These are phyloP conservation scores for Nymphalis io DNA, from an alignment of 1,140 invertebrate genomes.

Conservation along the genomic window DNA sequence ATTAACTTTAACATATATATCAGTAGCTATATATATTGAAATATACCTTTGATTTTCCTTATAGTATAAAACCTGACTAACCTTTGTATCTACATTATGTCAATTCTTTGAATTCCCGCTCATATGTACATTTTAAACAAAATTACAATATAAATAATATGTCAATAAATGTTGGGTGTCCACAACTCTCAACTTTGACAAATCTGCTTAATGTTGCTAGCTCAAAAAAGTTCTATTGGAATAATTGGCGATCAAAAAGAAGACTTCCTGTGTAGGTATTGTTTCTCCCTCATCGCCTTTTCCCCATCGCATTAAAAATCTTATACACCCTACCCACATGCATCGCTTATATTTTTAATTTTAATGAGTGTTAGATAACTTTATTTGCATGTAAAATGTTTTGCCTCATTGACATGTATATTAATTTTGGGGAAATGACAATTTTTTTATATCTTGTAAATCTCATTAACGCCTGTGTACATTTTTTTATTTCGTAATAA, in stretches of 20 bases:
- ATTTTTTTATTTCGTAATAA: conserved; percentile 11
- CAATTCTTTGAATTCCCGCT: conserved; percentile 26
- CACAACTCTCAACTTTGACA: conserved; percentile 21
- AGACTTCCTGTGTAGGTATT: conserved; percentile 34
- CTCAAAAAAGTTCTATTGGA: conserved; percentile 25
- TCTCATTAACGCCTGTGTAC: conserved; percentile 19
- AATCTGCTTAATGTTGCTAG: conserved; percentile 35
- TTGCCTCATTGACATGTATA: conserved; percentile 60
- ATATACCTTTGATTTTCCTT: no score
- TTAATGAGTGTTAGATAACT: conserved; percentile 55
- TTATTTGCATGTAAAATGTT: conserved; percentile 78
- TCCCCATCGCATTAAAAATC: conserved; percentile 55
- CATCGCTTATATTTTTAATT: conserved; percentile 69
- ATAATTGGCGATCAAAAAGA: conserved; percentile 30
- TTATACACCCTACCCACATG: conserved; percentile 54
- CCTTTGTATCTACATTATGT: no score
- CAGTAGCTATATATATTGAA: no score
- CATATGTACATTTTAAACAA: neutral
- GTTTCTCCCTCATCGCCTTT: conserved; percentile 59
- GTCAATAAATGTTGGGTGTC: conserved; percentile 27
- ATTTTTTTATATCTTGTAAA: conserved; percentile 43
- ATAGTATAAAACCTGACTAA: neutral
- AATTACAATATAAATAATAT: neutral
- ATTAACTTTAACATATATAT: no score
- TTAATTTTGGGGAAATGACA: conserved; percentile 50